Base-by-base conservation (phyloP, 2,888 invertebrate species). In the Polia nebulosa region DNA sequence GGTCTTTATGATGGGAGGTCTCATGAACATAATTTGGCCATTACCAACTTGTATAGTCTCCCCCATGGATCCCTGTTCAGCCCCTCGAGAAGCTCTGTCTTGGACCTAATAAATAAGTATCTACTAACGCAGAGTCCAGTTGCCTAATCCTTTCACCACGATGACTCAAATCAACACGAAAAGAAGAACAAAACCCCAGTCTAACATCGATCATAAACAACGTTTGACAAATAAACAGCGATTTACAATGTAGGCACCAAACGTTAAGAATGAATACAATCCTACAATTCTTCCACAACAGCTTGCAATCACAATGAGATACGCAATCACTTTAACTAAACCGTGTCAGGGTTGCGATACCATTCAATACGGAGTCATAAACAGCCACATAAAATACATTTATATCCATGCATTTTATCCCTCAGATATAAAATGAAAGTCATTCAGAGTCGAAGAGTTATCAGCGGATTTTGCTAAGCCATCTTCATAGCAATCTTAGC, bases 401-500 rank as follows among this genome's bases (percentile, higher is more conserved):
- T 69, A 80, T 68, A 61, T 49, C 77, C 41, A 57, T 68, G 55
- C 59, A 80, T 76, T 76, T 63, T 60, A 55, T 57, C 49, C 41
- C 49, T 44, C 34, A 65, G 59, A 57, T 62, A 66, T 72, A 65
- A 70, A 80, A 70, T 41, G 76, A 63, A 65, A 72, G 65, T 80
- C 72, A 82, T 72, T 69, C 69, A 11, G 32, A 20, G 20, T 32
- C 41, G 36, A 29, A 22, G 29, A 70, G 61, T 69, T 82, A 80
- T 79, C 75, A 59, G 22, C 49, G 49, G 70, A 63, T 77, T 66
- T 53, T 13, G 36, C 59, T 66, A 59, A 80, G 72, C 72, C 44
- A 58, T 81, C 74, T 82, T 75, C 57, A 63, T 11, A 58, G 67
- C 36, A 45, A 64, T 68, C 78, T 81, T 69, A 68, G 59, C 22